phyloP scores from a whole-genome alignment of 2,888 invertebrate genomes.

The Phengaris alcon region DNA sequence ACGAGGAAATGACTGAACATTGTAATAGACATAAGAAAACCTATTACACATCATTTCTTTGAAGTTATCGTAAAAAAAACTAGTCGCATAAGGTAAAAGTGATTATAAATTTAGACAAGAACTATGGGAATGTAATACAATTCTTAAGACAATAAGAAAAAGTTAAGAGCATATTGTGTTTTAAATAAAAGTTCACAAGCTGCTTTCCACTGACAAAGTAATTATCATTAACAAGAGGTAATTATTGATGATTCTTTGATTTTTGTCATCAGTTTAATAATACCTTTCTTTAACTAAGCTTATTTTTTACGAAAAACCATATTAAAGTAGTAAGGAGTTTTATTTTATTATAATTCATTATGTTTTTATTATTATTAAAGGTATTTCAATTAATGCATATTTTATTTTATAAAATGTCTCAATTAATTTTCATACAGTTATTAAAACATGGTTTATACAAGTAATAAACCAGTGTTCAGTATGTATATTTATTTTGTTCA shows the following conservation, averaged over 20 bases:
- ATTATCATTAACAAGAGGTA: neutral
- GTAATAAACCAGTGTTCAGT: neutral
- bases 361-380: no score
- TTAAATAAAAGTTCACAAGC: constrained; percentile 30
- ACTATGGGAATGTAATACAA: constrained; percentile 16
- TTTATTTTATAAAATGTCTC: neutral
- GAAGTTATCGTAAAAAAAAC: neutral
- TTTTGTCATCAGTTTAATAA: neutral
- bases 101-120: constrained; percentile 25
- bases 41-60: constrained; percentile 14
- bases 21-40: neutral
- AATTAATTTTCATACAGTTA: neutral
- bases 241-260: neutral
- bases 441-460: neutral
- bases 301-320: neutral
- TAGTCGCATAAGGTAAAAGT: constrained; percentile 28
- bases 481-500: neutral
- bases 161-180: constrained; percentile 20
- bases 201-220: constrained; percentile 8
- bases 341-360: no score
- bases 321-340: no score
- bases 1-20: neutral
- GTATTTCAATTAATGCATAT: neutral
- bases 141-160: constrained; percentile 9
- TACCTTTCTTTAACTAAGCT: neutral